Conservation (phyloP, 2,888 invertebrate species). For the Holacanthella duospinosa region DNA sequence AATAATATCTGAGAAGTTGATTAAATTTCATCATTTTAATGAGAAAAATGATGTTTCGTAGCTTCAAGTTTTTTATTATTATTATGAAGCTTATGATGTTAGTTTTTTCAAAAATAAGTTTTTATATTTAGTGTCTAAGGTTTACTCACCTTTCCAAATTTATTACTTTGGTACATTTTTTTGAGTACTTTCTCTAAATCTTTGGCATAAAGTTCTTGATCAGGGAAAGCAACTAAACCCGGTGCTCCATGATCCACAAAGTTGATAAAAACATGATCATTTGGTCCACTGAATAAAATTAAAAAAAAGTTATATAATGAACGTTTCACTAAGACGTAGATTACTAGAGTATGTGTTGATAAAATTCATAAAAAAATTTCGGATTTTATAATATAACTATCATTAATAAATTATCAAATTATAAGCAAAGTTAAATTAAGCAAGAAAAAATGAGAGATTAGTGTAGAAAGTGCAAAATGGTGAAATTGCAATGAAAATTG, state of each 20-base stretch:
- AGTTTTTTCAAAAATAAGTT: too few relatives aligned
- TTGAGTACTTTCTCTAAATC: slow-evolving; percentile 39
- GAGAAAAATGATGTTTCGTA: too few relatives aligned
- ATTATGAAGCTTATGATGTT: too few relatives aligned
- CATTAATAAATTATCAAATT: neutral
- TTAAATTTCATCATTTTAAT: too few relatives aligned
- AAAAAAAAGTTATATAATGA: too few relatives aligned
- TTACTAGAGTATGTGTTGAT: slow-evolving; percentile 6
- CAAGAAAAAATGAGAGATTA: neutral
- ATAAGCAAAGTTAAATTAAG: neutral
- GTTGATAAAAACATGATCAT: slow-evolving; percentile 52
- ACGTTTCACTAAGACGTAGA: neutral
- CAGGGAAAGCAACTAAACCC: slow-evolving; percentile 49
- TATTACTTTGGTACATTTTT: slow-evolving; percentile 44
- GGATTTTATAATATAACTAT: too few relatives aligned
- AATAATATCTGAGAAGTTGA: too few relatives aligned
- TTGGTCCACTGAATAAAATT: slow-evolving; percentile 44
- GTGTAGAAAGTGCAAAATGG: too few relatives aligned
- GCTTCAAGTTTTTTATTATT: too few relatives aligned
- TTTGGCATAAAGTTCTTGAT: slow-evolving; percentile 40
- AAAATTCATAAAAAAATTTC: too few relatives aligned
- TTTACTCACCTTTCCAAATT: slow-evolving; percentile 43
- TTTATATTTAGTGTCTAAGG: neutral
- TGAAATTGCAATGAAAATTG: too few relatives aligned
- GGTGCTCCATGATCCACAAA: slow-evolving; percentile 54